Conservation (phyloP, 2,797 vertebrate genomes). For the Iguana delicatissima region DNA sequence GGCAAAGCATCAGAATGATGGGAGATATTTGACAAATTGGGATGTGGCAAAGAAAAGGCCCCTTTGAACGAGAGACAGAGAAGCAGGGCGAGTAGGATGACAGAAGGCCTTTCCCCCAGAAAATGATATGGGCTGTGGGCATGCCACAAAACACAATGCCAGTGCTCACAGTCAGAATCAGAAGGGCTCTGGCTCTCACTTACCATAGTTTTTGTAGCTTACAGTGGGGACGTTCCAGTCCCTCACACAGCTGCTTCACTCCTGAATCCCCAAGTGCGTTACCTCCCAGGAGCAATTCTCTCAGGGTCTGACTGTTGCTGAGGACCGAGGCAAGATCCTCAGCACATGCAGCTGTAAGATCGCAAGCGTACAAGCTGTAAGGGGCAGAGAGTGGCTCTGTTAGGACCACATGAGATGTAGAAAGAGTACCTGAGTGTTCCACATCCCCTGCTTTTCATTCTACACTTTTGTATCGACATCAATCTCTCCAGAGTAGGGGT, state of each 20-base stretch:
- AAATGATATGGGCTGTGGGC: neutral
- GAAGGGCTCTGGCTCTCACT: conserved; percentile 10
- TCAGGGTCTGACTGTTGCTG: conserved; percentile 29
- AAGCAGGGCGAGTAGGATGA: neutral
- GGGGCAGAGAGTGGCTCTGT: neutral
- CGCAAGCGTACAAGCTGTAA: conserved; percentile 50
- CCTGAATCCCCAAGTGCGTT: conserved; percentile 53
- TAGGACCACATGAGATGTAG: neutral
- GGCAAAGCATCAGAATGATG: neutral
- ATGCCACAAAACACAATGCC: neutral
- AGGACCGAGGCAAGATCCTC: conserved; percentile 42
- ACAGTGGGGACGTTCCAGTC: conserved; percentile 54
- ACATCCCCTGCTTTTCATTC: neutral
- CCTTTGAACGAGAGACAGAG: neutral
- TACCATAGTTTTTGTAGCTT: conserved; percentile 50
- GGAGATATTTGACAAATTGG: neutral
- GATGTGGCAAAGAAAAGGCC: neutral
- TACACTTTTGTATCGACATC: neutral
- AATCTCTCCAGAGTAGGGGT: neutral
- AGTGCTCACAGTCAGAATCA: conserved; percentile 1
- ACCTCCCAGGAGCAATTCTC: conserved; percentile 58
- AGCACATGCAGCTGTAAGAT: conserved; percentile 49
- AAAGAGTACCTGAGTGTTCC: no score
- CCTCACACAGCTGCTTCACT: conserved; percentile 57
- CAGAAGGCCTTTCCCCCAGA: neutral